A percentile compares a stretch with the other conserved stretches of the same genome.
phyloP scores from a whole-genome alignment of 2,888 invertebrate genomes.

The Drosophila hawaiiensis region DNA sequence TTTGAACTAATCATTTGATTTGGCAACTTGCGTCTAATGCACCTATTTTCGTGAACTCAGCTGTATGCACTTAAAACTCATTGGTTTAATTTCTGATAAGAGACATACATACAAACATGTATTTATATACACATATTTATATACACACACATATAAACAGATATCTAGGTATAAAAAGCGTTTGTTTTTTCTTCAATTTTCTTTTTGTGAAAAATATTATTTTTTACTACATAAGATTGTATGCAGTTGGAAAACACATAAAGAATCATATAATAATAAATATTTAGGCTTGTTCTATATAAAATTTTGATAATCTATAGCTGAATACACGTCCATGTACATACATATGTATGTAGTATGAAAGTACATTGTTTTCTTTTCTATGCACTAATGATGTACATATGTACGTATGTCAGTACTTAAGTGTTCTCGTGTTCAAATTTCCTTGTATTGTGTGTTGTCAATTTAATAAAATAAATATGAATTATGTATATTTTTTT shows the following conservation, averaged over 20 bases:
- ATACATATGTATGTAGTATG: background rate
- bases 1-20: background rate
- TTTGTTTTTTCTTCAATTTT: slow-evolving; percentile 3
- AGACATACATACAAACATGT: slow-evolving; percentile 3
- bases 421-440: slow-evolving; percentile 4
- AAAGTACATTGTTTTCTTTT: background rate
- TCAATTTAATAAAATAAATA: slow-evolving; percentile 30
- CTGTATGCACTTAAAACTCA: background rate
- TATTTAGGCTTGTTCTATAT: background rate
- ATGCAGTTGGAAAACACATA: slow-evolving; percentile 17
- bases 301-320: slow-evolving; percentile 24
- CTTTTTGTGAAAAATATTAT: background rate
- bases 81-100: background rate
- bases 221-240: slow-evolving; percentile 13
- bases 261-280: slow-evolving; percentile 14
- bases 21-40: background rate
- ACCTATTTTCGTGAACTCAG: slow-evolving; percentile 1
- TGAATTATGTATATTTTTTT: slow-evolving; percentile 4
- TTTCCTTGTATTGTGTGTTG: slow-evolving; percentile 11
- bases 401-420: slow-evolving; percentile 21
- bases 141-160: slow-evolving; percentile 43
- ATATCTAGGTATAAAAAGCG: slow-evolving; percentile 57
- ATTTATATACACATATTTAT: slow-evolving; percentile 25
- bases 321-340: background rate
- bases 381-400: slow-evolving; percentile 3